Evolutionary conservation across 1,140 invertebrate species (phyloP).

Genomic region (Rhynchophorus ferrugineus): DNA sequence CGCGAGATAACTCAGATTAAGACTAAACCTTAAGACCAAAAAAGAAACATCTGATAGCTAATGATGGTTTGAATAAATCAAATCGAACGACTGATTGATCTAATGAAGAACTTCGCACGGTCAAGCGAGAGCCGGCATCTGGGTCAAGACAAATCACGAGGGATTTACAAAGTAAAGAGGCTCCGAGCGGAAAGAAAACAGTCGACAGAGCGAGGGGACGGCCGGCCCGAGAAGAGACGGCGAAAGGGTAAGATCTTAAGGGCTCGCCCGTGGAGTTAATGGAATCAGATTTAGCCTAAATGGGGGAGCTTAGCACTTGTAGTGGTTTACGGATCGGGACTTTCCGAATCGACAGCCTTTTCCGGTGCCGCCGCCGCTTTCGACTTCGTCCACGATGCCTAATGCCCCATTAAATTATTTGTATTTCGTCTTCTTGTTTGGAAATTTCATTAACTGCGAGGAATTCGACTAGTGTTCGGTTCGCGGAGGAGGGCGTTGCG

Average conservation of each 20-base stretch:
- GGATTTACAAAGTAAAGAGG: not conserved
- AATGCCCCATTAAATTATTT: not conserved
- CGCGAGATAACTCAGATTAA: too few relatives aligned
- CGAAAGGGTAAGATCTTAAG: slow-evolving; percentile 3
- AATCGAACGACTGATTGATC: too few relatives aligned
- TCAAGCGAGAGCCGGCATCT: too few relatives aligned
- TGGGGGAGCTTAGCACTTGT: slow-evolving; percentile 5
- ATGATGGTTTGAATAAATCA: too few relatives aligned
- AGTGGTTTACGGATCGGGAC: not conserved
- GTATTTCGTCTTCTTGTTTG: not conserved
- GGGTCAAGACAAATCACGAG: not conserved
- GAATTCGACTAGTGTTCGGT: too few relatives aligned
- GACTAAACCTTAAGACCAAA: too few relatives aligned
- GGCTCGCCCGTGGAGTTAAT: not conserved
- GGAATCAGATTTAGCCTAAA: slow-evolving; percentile 4
- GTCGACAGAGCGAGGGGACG: not conserved
- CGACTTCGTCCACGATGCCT: not conserved
- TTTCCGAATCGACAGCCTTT: not conserved
- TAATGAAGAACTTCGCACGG: too few relatives aligned
- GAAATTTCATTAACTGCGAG: too few relatives aligned
- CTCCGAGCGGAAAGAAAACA: slow-evolving; percentile 1
- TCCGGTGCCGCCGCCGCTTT: not conserved
- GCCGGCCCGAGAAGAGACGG: not conserved
- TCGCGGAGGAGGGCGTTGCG: too few relatives aligned
- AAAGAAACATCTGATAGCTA: too few relatives aligned